Conservation (phyloP, 2,888 invertebrate genomes). For the Epistrophe eligans region DNA sequence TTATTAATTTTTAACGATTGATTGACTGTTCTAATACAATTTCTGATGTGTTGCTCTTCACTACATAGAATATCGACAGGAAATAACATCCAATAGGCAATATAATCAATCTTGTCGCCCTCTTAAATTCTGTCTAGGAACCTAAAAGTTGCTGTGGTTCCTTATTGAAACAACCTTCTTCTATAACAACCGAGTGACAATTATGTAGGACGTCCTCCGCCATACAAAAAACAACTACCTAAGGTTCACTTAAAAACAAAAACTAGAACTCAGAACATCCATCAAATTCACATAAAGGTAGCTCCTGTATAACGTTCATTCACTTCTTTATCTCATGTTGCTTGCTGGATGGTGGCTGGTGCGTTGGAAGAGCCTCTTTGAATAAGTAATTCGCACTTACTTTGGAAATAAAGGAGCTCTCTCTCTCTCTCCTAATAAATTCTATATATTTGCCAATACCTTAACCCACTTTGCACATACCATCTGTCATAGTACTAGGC, state of each 20-base stretch:
- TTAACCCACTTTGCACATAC: constrained; percentile 64
- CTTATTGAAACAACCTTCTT: background rate
- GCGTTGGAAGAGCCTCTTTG: constrained; percentile 48
- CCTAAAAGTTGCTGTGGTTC: background rate
- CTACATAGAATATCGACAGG: no score
- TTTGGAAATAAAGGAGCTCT: constrained; percentile 66
- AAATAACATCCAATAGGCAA: background rate
- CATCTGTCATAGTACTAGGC: background rate
- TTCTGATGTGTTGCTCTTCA: no score
- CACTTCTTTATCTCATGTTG: constrained; percentile 44
- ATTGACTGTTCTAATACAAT: no score
- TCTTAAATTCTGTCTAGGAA: background rate
- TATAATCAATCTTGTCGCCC: constrained; percentile 10
- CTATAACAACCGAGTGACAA: constrained; percentile 10
- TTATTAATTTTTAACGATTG: no score
- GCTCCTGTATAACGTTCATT: constrained; percentile 10
- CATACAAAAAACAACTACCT: constrained; percentile 6
- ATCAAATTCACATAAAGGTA: constrained; percentile 52
- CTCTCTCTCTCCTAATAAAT: constrained; percentile 69
- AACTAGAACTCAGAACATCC: constrained; percentile 50
- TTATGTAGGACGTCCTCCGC: constrained; percentile 2
- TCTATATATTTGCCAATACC: constrained; percentile 64
- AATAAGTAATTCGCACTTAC: constrained; percentile 75
- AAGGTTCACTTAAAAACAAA: constrained; percentile 1
- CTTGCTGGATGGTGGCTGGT: background rate